Base-by-base conservation (phyloP, 1,140 invertebrate genomes). In the Stegodyphus dumicola region DNA sequence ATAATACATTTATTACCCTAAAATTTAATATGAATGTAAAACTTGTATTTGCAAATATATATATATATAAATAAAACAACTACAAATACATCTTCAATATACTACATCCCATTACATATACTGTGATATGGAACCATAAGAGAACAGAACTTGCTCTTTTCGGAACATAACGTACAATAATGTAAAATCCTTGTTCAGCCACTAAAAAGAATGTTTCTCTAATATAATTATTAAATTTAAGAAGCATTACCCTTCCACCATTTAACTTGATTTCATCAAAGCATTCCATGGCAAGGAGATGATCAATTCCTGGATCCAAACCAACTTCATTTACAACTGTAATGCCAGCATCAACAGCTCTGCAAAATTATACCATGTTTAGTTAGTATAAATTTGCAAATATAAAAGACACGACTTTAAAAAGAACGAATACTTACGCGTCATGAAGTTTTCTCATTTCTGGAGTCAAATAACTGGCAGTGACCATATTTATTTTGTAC, bases 251-350 rank as follows among this genome's bases (percentile, higher is more conserved):
- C 89, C 92, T 92, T 76, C 93, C 93, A 10, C 91, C 98, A 90
- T 92, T 94, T 91, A 92, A 93, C 90, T 93, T 95, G 90, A 94
- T 93, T 88, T 98, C 94, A 90, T 99, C 97, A 87, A 99, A 98
- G 90, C 96, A 98, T 90, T 99, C 97, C 91, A 99, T 93, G 0
- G 99, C 99, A 71, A 99, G 90, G 69, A 99, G 92, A 91, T 99
- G 99, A 91, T 99, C 99, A 87, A 99, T 95, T 5, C 98, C 98
- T 1, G 99, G 99, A 90, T 99, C 99, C 7, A 99, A 91, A 6
- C 99, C 99, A 0, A 99, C 94, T 92, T 99, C 98, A 90, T 94
- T 99, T 94, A 99, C 91, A 69, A 99, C 93, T 0, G 97, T 98
- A 0, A 99, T 92, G 1, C 95, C 96, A 11, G 96, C 95, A 70